Percentiles rank a stretch among this genome's conserved stretches.
Conservation (phyloP, 2,888 invertebrate species). For the Rhabditoides inermis region DNA sequence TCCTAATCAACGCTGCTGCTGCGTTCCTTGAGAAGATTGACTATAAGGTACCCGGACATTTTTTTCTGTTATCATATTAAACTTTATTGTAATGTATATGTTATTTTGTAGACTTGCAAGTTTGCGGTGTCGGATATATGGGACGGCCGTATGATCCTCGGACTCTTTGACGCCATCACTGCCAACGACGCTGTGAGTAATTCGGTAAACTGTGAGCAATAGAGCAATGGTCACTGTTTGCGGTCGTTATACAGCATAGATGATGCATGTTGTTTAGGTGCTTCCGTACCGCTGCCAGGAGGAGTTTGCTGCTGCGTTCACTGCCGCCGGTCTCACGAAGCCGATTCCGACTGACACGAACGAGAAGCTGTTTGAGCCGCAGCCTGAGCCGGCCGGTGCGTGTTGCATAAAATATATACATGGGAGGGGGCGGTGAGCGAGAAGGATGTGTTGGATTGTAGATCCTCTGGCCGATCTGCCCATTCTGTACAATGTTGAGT, state of each 20-base stretch:
- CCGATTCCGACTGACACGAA: constrained; percentile 41
- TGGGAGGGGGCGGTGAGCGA: neutral
- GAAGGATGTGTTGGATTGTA: neutral
- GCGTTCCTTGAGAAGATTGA: constrained; percentile 22
- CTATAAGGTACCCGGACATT: constrained; percentile 10
- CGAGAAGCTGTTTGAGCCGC: constrained; percentile 39
- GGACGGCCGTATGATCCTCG: constrained; percentile 47
- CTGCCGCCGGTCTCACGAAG: constrained; percentile 31
- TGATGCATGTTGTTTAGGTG: constrained; percentile 8
- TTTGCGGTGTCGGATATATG: constrained; percentile 41
- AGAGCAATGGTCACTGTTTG: constrained; percentile 3
- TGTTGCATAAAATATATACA: neutral
- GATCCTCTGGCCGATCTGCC: constrained; percentile 25
- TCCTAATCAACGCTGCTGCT: constrained; percentile 29
- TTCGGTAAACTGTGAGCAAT: too few species aligned
- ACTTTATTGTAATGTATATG: too few species aligned
- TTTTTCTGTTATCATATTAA: too few species aligned
- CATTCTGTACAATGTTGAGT: constrained; percentile 29
- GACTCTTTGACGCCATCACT: constrained; percentile 30
- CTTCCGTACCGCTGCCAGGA: constrained; percentile 45
- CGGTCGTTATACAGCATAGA: neutral
- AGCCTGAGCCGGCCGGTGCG: constrained; percentile 10
- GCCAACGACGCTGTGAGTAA: constrained; percentile 16
- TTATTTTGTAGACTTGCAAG: constrained; percentile 3
- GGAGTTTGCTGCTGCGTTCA: constrained; percentile 40